phyloP scores from a whole-genome alignment of 2,888 invertebrate species.

The Dione juno region DNA sequence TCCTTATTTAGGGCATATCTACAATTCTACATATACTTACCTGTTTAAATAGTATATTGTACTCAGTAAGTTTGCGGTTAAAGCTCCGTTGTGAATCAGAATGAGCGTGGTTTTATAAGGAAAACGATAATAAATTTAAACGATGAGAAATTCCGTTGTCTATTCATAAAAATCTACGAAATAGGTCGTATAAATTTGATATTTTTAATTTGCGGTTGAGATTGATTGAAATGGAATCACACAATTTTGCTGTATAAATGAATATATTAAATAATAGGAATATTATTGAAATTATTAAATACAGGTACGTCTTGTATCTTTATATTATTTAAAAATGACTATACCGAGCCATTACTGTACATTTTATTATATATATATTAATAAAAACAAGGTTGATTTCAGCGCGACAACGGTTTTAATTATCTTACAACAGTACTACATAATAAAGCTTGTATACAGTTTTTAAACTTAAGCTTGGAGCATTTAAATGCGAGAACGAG shows the following conservation, averaged over 20 bases:
- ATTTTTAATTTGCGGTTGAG: background rate
- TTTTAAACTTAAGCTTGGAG: conserved; percentile 7
- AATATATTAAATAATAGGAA: too few species aligned
- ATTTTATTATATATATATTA: background rate
- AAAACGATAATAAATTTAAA: conserved; percentile 11
- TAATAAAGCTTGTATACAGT: conserved; percentile 20
- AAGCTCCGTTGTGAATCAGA: conserved; percentile 19
- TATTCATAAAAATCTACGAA: background rate
- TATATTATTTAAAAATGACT: background rate
- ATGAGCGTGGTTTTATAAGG: conserved; percentile 4
- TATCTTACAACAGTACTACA: conserved; percentile 11
- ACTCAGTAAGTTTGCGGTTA: conserved; percentile 11
- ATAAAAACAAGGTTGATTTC: background rate
- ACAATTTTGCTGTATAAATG: too few species aligned
- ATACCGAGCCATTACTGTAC: background rate
- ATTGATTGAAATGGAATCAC: background rate
- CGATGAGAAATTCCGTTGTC: background rate
- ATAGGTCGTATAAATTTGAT: background rate
- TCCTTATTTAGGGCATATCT: conserved; percentile 1
- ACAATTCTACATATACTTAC: background rate
- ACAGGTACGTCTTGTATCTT: too few species aligned
- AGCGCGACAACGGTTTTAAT: conserved; percentile 12
- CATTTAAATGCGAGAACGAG: conserved; percentile 35
- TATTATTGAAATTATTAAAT: too few species aligned
- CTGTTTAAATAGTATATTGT: conserved; percentile 14